Evolutionary conservation across 1,140 invertebrate genomes (phyloP).

Genomic region (Saxidomus purpurata): DNA sequence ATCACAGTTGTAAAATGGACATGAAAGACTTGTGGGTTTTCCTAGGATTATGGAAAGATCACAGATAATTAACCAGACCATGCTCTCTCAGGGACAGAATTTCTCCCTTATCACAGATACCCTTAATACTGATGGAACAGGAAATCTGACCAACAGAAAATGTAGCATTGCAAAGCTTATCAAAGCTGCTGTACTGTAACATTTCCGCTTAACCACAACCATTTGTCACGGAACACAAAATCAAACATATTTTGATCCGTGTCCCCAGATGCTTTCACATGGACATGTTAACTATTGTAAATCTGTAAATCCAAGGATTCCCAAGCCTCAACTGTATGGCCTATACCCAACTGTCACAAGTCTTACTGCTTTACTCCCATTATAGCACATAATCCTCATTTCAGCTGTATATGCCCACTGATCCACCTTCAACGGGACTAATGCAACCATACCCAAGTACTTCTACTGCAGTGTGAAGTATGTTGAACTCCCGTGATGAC

Average conservation of each 20-base stretch:
- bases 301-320: too few species aligned
- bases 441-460: background rate
- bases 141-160: background rate
- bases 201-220: background rate
- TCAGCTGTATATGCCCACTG: too few species aligned
- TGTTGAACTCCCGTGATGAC: background rate
- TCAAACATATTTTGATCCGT: background rate
- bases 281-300: too few species aligned
- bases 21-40: slow-evolving; percentile 30
- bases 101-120: slow-evolving; percentile 1
- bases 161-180: background rate
- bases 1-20: slow-evolving; percentile 60
- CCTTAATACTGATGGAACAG: background rate
- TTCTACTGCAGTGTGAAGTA: background rate
- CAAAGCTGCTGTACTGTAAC: background rate
- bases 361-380: too few species aligned
- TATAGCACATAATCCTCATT: too few species aligned
- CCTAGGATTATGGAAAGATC: background rate
- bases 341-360: too few species aligned
- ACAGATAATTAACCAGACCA: slow-evolving; percentile 20
- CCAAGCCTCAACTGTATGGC: too few species aligned
- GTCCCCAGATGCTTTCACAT: too few species aligned
- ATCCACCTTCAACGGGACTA: too few species aligned
- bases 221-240: background rate
- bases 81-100: background rate